Evolutionary conservation across 2,888 invertebrate genomes (phyloP).

Genomic region (Epirrhoe tristata): DNA sequence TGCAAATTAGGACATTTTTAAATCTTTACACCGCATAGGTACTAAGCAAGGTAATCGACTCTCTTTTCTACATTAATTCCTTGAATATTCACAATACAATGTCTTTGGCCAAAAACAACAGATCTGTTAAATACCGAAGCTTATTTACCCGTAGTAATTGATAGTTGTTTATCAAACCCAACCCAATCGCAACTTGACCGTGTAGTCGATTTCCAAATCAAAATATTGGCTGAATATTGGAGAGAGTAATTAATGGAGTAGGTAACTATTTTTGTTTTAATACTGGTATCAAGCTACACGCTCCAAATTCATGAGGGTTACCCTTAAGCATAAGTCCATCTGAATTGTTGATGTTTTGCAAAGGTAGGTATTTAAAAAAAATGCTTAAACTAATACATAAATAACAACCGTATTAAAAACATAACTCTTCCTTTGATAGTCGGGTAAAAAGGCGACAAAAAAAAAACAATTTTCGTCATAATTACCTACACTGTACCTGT

Average conservation of each 20-base stretch:
- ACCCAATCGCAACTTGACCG: conserved; percentile 40
- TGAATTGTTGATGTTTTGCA: no score
- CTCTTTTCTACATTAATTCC: background rate
- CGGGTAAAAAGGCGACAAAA: no score
- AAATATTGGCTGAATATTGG: conserved; percentile 43
- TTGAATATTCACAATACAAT: background rate
- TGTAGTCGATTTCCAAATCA: conserved; percentile 39
- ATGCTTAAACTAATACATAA: no score
- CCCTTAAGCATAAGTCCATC: no score
- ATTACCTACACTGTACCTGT: no score
- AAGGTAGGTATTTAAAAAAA: no score
- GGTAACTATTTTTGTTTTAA: background rate
- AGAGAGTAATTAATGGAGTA: background rate
- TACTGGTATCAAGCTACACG: background rate
- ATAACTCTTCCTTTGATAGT: no score
- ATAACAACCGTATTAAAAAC: no score
- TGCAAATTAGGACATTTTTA: no score
- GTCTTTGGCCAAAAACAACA: conserved; percentile 12
- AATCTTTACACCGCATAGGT: no score
- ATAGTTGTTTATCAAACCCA: conserved; percentile 28
- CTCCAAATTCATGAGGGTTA: no score
- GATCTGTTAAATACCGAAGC: conserved; percentile 24
- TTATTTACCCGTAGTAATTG: conserved; percentile 28
- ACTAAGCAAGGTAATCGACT: background rate
- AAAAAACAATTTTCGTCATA: no score